Evolutionary conservation across 2,888 invertebrate genomes (phyloP), one percentile per base, ranked within the genome.

Genomic region (Furcula furcula): DNA sequence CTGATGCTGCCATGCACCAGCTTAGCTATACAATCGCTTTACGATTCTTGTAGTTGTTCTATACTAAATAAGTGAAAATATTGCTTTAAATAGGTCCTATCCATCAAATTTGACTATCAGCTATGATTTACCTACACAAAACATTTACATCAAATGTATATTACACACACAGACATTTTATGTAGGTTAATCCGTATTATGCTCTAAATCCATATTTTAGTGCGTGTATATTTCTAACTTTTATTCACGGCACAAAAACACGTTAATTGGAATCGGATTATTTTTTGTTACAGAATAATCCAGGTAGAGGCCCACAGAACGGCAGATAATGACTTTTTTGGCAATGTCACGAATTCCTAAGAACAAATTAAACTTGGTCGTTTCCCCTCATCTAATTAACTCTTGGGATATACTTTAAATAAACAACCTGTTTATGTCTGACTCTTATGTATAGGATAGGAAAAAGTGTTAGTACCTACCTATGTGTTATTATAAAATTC

Each of bases 331-430:
- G 57, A 53, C 56, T 53, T 61, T 63, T 64, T 60, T 48, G 52
- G 56, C 46, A 42, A 49, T 50, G 58, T 53, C 56, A 56, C 54
- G 45, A 60, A 53, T 52, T 53, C 48, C 54, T 48, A 40, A 46
- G 38, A 61, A 49, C 62, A 61, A 64, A 62, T 64, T 62, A 59
- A 65, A 65, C 60, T 65, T 65, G 49, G 45, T 38, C 45, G 51
- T 51, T 47, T 46, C 43, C 58, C 54, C 61, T 58, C 36, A 47
- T 48, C 60, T 62, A 65, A 65, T 65, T 65, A 64, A 60, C 60
- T 63, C 53, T 56, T 53, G 43, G 50, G 54, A 47, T 44, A 37
- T 51, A 54, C 36, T 59, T 56, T 55, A 54, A 56, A 59, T 52
- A 59, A 52, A 51, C 58, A 56, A 57, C 56, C 58, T 57, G 56